Percentiles rank a stretch among this genome's conserved stretches.
Conservation (phyloP, 2,797 vertebrate genomes). For the Carcharodon carcharias region DNA sequence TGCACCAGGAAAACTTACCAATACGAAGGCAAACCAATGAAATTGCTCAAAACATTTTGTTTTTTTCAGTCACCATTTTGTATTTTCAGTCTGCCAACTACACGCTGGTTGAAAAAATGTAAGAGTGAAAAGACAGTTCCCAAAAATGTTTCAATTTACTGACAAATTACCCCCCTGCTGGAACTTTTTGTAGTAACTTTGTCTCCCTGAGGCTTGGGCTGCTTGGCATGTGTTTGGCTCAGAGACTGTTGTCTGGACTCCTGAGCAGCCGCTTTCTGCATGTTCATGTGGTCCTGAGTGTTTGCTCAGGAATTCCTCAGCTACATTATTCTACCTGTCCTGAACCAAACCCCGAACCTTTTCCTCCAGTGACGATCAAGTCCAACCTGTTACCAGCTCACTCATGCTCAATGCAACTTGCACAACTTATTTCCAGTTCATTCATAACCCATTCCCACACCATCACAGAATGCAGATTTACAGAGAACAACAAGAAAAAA, state of each 20-base stretch:
- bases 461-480: background rate
- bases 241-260: background rate
- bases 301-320: background rate
- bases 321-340: background rate
- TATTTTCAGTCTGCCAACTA: background rate
- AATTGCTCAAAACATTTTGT: background rate
- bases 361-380: background rate
- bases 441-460: background rate
- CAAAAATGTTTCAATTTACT: constrained; percentile 1
- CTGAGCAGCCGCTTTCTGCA: background rate
- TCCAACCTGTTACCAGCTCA: background rate
- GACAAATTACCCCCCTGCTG: background rate
- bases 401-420: background rate
- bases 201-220: background rate
- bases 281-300: background rate
- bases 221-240: background rate
- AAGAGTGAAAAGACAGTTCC: background rate
- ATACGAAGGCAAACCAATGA: background rate
- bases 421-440: background rate
- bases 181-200: background rate
- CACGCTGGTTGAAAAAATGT: background rate
- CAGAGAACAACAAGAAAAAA: background rate
- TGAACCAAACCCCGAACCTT: background rate
- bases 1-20: background rate
- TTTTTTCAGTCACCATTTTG: background rate